Base-by-base conservation (phyloP, 2,797 vertebrate species). In the Florisuga fusca region DNA sequence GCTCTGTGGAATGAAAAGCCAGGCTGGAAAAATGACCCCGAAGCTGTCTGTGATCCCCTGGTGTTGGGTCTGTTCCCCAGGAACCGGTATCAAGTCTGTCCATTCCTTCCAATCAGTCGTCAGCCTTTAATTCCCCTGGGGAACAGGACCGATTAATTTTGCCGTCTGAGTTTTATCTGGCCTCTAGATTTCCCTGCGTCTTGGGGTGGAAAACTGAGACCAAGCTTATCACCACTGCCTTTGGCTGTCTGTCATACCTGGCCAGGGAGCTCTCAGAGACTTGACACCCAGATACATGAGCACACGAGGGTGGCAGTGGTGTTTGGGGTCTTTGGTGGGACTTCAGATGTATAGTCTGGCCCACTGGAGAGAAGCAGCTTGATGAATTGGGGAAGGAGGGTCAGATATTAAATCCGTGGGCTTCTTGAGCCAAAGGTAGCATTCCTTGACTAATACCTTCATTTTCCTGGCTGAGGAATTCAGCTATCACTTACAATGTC, bases 151-250 rank as follows among this genome's bases (percentile, higher is more conserved):
- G 19, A 18, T 38, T 43, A 5, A 34, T 77, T 81, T 61, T 10
- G 13, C 16, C 1, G 0, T 5, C 1, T 0, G 23, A 36, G 29
- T 67, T 75, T 23, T 66, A 1, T 53, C 50, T 67, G 90, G 86
- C 61, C 83, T 94, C 61, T 41, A 21, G 45, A 36, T 75, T 75
- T 54, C 48, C 38, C 3, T 21, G 6, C 12, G 21, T 62, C 27
- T 41, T 1, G 2, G 38, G 6, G 27, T 67, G 78, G 34, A 0
- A 4, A 58, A 8, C 18, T 2, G 13, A 25, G n/a, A 7, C 43
- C 0, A 1, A 54, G 58, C 19, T 33, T 17, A 13, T 3, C 5
- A 1, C 12, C 14, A n/a, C 5, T 14, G 72, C 6, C 2, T 9
- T 4, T 58, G 84, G 33, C 55, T 23, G 23, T 1, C 26, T 33